Evolutionary conservation across 2,797 vertebrate species (phyloP).

Genomic region (Crypturellus tataupa): DNA sequence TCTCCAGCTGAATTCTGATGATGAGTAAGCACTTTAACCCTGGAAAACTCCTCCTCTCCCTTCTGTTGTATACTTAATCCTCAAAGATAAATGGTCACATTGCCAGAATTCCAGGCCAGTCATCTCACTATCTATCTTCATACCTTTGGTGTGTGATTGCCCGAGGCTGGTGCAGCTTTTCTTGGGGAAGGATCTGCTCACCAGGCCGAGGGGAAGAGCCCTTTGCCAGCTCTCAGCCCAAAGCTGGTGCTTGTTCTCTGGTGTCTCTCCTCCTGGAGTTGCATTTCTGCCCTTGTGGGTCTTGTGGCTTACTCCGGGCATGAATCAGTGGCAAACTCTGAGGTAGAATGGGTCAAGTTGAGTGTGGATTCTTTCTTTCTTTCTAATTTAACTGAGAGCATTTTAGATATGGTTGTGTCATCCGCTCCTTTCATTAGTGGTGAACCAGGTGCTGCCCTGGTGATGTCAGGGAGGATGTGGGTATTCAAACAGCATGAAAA

Average conservation of each 20-base stretch:
- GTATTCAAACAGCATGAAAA: neutral
- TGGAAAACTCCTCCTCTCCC: constrained; percentile 28
- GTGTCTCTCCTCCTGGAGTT: neutral
- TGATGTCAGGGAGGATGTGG: accelerated
- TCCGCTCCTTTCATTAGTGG: neutral
- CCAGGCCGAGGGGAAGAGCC: accelerated
- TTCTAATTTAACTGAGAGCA: neutral
- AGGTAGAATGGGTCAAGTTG: accelerated
- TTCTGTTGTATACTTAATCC: neutral
- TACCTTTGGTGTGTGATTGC: accelerated
- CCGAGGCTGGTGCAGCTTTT: neutral
- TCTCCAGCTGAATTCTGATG: constrained; percentile 34
- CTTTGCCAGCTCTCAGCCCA: neutral
- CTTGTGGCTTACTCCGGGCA: neutral
- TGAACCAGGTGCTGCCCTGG: neutral
- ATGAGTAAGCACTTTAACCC: constrained; percentile 51
- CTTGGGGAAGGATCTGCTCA: neutral
- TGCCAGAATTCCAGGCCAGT: neutral
- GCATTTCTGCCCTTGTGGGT: neutral
- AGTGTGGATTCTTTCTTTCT: neutral
- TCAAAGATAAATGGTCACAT: neutral
- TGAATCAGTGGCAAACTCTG: neutral
- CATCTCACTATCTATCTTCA: neutral
- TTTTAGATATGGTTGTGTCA: accelerated
- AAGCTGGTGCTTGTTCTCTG: neutral